Evolutionary conservation across 2,797 vertebrate species (phyloP), one percentile per base, ranked within the genome.

Genomic region (Paramormyrops hopkinsi): DNA sequence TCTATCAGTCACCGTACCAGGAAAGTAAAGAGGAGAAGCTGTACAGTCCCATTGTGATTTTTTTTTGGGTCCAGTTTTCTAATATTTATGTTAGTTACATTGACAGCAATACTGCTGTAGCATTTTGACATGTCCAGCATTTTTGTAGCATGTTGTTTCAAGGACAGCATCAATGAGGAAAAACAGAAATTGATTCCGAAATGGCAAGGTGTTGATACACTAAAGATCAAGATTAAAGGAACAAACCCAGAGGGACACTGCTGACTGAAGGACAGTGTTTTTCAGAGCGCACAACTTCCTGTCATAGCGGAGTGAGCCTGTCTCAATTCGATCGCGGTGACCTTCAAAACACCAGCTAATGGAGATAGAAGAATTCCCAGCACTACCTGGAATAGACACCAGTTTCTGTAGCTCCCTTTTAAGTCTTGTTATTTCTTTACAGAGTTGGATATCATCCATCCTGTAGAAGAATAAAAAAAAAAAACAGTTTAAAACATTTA

Each of bases 361-460:
- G n/a, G 22, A 90, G 37, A 65, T 1, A 48, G 37, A 54, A 37
- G 7, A n/a, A 17, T 88, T 50, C 37, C 19, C 37, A 19, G n/a
- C 41, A 12, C 90, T 90, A 96, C 96, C 96, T 92, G 96, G 95
- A 88, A 96, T 89, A 12, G 92, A 93, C 0, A 96, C 92, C 83
- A 96, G 92, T n/a, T 92, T 94, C 69, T 96, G 96, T 62, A 97
- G 94, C 69, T 96, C 96, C 76, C 94, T 94, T 90, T 96, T 96
- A 90, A 96, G 93, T 4, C 92, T 91, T 54, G 94, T 96, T 91
- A 97, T 97, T 89, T 97, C 96, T 90, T 96, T 94, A 59, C 96
- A 97, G 1, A 97, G 94, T 90, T 97, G 96, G 91, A 97, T 96
- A 90, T 97, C 96, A 59, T 97, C 96, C 96, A 96, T 96, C 96